A percentile compares a stretch with the other conserved stretches of the same genome.
Evolutionary conservation across 2,113 vertebrate genomes (phyloP).

Genomic region (Galeopterus variegatus): DNA sequence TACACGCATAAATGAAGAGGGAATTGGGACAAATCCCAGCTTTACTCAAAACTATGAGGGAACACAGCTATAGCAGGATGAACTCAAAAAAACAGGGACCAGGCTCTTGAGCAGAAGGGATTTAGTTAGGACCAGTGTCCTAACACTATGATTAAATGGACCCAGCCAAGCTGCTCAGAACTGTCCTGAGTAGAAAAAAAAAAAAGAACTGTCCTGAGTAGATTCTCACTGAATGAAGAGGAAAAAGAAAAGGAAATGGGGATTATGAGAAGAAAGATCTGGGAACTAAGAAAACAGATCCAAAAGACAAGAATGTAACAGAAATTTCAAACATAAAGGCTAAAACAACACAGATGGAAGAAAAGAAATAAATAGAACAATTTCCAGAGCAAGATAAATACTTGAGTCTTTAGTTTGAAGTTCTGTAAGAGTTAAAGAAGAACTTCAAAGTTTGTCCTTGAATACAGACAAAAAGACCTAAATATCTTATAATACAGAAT

Average conservation of each 20-base stretch:
- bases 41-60: background rate
- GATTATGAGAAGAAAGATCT: background rate
- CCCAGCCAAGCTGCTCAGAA: background rate
- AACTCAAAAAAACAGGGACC: background rate
- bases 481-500: background rate
- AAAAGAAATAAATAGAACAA: conserved; percentile 1
- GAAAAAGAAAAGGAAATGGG: background rate
- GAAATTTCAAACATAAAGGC: background rate
- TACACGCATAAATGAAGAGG: background rate
- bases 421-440: background rate
- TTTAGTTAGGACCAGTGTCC: background rate
- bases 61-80: background rate
- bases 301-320: background rate
- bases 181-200: background rate
- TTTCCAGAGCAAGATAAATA: background rate
- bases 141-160: background rate
- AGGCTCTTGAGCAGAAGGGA: background rate
- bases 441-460: conserved; percentile 1
- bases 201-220: background rate
- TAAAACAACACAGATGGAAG: background rate
- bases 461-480: background rate
- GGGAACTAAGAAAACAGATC: background rate
- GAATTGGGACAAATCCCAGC: background rate
- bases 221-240: background rate
- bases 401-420: background rate